Conservation (phyloP, 2,888 invertebrate species). For the Griposia aprilina region DNA sequence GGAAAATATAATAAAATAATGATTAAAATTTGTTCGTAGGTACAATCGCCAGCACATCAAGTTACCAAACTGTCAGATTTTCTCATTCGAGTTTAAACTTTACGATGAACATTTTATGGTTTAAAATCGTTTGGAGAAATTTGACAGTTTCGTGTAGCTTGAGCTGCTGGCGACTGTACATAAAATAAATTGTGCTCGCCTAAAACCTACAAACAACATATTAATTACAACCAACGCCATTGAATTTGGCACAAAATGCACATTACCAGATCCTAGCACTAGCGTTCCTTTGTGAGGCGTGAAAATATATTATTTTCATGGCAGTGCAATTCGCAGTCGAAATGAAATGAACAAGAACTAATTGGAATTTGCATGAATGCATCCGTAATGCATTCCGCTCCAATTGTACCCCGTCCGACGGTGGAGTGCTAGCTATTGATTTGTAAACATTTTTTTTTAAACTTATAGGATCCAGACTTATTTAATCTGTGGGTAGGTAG, state of each 20-base stretch:
- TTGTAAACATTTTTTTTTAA: slow-evolving; percentile 21
- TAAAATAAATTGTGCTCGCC: slow-evolving; percentile 10
- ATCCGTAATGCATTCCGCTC: slow-evolving; percentile 65
- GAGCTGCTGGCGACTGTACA: not conserved
- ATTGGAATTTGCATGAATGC: slow-evolving; percentile 67
- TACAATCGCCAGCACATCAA: no score
- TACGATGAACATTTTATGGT: no score
- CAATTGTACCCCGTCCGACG: slow-evolving; percentile 50
- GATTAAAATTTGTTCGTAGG: not conserved
- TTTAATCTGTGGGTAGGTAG: no score
- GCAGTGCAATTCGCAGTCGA: slow-evolving; percentile 48
- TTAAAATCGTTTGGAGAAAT: no score
- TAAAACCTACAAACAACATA: slow-evolving; percentile 17
- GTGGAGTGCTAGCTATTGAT: slow-evolving; percentile 43
- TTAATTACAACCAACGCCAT: slow-evolving; percentile 45
- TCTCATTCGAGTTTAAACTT: no score
- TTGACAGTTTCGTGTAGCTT: no score
- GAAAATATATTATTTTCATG: slow-evolving; percentile 55
- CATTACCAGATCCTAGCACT: slow-evolving; percentile 42
- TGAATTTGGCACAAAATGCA: slow-evolving; percentile 39
- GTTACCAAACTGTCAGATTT: no score
- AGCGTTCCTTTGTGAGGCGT: slow-evolving; percentile 40
- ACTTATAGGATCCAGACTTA: not conserved
- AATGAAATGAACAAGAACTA: slow-evolving; percentile 68
- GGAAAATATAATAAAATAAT: slow-evolving; percentile 1